phyloP scores from a whole-genome alignment of 2,113 vertebrate species.

The Sylvia atricapilla region DNA sequence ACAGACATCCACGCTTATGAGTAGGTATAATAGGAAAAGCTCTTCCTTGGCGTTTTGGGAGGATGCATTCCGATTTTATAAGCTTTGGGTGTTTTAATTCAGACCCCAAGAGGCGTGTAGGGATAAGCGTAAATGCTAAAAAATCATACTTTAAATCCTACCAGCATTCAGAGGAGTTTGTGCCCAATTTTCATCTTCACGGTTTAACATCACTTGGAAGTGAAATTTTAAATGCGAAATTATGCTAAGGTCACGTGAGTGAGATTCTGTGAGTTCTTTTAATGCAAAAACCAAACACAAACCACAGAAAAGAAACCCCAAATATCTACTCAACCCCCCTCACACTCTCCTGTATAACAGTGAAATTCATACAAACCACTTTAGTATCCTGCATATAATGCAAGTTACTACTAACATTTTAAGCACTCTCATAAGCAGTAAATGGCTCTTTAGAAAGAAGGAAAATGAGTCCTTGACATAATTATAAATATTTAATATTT shows the following conservation, averaged over 20 bases:
- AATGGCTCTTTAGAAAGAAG: background rate
- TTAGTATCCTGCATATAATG: background rate
- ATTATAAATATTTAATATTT: background rate
- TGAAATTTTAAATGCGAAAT: background rate
- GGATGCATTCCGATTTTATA: background rate
- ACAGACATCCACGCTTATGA: background rate
- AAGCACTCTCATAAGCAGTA: background rate
- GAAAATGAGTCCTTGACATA: background rate
- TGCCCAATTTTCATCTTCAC: background rate
- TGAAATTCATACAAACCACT: background rate
- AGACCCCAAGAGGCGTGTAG: background rate
- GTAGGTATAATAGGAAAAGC: rapidly evolving
- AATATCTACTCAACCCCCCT: rapidly evolving
- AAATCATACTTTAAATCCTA: background rate
- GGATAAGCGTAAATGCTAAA: background rate
- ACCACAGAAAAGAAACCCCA: background rate
- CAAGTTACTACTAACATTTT: background rate
- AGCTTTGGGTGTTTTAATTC: background rate
- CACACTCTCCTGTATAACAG: background rate
- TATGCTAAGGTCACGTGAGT: background rate
- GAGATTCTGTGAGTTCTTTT: background rate
- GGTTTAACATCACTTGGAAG: background rate
- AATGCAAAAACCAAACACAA: background rate
- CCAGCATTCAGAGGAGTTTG: rapidly evolving
- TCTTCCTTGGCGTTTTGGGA: background rate